These are phyloP conservation scores for Melanaphis sacchari DNA, from an alignment of 1,140 invertebrate genomes.

Conservation along the genomic window DNA sequence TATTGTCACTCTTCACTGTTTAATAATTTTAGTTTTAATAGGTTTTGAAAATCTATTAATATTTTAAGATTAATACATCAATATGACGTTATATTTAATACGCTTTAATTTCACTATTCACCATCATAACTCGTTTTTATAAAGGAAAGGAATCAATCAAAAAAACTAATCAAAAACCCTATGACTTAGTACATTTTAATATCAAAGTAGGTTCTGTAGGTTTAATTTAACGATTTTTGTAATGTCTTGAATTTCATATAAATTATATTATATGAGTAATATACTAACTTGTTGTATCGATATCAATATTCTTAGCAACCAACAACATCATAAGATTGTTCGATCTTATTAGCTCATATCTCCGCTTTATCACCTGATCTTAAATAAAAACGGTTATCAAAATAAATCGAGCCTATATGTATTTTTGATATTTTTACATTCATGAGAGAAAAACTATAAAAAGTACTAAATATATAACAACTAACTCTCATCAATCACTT, in stretches of 20 bases:
- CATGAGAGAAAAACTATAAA: neutral
- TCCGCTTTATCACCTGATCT: neutral
- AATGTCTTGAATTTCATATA: neutral
- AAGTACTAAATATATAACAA: neutral
- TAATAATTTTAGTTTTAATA: neutral
- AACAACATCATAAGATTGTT: neutral
- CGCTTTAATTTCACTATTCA: neutral
- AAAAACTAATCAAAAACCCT: neutral
- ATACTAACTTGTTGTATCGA: neutral
- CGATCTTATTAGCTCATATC: no score
- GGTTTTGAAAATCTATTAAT: neutral
- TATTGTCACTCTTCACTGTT: neutral
- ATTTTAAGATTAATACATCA: no score
- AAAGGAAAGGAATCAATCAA: neutral
- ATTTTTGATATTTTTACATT: neutral
- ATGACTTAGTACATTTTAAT: neutral
- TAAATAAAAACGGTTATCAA: neutral
- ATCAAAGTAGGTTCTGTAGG: neutral
- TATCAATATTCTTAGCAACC: neutral
- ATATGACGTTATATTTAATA: neutral
- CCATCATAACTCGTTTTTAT: neutral
- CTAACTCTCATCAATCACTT: neutral
- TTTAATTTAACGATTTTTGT: neutral
- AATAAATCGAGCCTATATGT: neutral
- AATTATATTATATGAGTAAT: neutral